phyloP scores from a whole-genome alignment of 2,888 invertebrate genomes.

The Euphydryas editha region DNA sequence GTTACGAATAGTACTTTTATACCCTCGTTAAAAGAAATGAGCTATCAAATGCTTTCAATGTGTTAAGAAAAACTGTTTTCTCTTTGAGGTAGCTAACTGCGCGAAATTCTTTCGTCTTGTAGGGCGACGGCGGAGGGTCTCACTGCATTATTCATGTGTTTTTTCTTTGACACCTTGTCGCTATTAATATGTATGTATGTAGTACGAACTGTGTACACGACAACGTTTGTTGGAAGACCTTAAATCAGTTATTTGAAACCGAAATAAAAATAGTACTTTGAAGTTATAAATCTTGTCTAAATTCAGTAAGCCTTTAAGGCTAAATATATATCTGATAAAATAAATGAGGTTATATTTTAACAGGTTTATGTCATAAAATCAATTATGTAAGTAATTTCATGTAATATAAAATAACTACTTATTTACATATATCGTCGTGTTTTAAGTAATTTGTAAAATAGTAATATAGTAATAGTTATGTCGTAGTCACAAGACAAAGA shows the following conservation, averaged over 20 bases:
- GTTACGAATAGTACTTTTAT: background rate
- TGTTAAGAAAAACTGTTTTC: slow-evolving; percentile 65
- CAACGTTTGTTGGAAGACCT: slow-evolving; percentile 43
- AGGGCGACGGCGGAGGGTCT: slow-evolving; percentile 70
- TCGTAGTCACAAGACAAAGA: background rate
- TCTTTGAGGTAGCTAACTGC: slow-evolving; percentile 70
- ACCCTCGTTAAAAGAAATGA: slow-evolving; percentile 76
- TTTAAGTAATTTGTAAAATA: background rate
- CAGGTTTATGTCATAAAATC: background rate
- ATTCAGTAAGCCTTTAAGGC: background rate
- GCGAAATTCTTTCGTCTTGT: slow-evolving; percentile 77
- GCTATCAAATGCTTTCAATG: slow-evolving; percentile 73
- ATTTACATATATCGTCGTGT: too few relatives aligned
- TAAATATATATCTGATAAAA: background rate
- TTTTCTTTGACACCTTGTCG: slow-evolving; percentile 77
- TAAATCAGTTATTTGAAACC: background rate
- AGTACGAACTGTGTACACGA: slow-evolving; percentile 57
- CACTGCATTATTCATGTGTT: slow-evolving; percentile 81
- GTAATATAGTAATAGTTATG: slow-evolving; percentile 7
- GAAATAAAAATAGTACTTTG: background rate
- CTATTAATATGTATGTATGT: slow-evolving; percentile 75
- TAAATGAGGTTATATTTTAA: background rate
- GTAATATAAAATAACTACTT: too few relatives aligned
- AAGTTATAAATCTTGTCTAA: background rate
- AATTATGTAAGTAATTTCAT: background rate